These are phyloP conservation scores for Xiphorhynchus erythropygius DNA, from an alignment of 2,797 vertebrate species.

Conservation along the genomic window DNA sequence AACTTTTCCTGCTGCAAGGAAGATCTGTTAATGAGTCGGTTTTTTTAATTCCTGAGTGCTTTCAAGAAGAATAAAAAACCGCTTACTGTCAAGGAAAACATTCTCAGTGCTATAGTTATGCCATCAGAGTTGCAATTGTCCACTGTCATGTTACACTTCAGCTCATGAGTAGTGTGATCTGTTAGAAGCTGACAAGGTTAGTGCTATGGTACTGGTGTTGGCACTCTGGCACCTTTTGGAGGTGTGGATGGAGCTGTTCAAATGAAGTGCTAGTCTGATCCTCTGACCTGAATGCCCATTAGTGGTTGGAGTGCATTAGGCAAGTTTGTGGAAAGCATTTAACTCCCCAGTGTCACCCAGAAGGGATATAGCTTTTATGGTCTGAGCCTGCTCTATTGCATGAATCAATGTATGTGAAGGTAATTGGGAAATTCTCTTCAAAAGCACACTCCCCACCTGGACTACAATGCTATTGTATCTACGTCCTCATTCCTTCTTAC, in stretches of 20 bases:
- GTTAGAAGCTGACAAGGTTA: neutral
- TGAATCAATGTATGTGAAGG: neutral
- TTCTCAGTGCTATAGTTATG: neutral
- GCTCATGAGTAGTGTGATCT: neutral
- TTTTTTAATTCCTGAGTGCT: neutral
- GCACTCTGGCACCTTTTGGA: neutral
- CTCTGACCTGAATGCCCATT: neutral
- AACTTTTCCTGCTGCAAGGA: neutral
- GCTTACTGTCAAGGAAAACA: neutral
- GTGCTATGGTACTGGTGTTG: neutral
- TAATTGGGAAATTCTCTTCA: neutral
- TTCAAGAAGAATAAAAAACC: neutral
- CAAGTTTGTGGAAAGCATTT: neutral
- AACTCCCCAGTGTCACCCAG: neutral
- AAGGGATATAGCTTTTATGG: neutral
- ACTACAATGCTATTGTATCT: neutral
- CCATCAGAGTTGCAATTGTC: neutral
- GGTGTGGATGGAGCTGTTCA: accelerated
- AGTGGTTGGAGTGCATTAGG: neutral
- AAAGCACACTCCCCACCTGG: neutral
- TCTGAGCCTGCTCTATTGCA: neutral
- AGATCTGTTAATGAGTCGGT: neutral
- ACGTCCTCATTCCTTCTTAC: neutral
- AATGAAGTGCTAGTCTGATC: accelerated
- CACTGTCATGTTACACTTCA: neutral